Base-by-base conservation (phyloP, 2,797 vertebrate genomes). In the Sebastes diaconus region DNA sequence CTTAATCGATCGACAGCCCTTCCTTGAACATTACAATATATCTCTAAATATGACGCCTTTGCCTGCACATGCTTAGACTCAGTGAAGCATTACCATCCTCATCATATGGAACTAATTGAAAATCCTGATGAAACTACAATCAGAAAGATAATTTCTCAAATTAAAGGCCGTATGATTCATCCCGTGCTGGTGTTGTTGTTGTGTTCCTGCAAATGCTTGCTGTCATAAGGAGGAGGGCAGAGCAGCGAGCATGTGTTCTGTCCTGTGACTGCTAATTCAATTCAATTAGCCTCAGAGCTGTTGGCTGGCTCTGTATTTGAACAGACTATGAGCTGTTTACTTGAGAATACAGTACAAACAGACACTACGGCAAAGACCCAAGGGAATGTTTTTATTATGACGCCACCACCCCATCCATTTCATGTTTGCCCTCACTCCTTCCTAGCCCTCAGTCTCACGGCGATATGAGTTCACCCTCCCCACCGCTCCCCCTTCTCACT, bases 181-280 rank as follows among this genome's bases (percentile, higher is more conserved):
- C 60, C 42, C 39, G 20, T 83, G 77, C 60, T 85, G 18, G 27
- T 52, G 50, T 65, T 78, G 61, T 46, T 81, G 80, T 81, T 57
- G 42, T 74, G 63, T 79, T 79, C 59, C 39, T 18, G 65, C 32
- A 36, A 61, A 66, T 2, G 14, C 59, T 55, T 20, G 55, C 52
- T 55, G 64, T 84, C 76, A 66, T 74, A 57, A 68, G 25, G 65
- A 81, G 52, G 52, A 80, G 80, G 72, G 39, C 54, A 55, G 79
- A 80, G 84, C 1, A 69, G 73, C 1, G 8, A 87, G 71, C 84
- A 84, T 81, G 85, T 73, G 88, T 84, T 75, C 42, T 73, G 87
- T 92, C 93, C 84, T 90, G 86, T 94, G 93, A 94, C 88, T 85
- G 80, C 29, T 92, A 90, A 95, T 90, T 92, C 80, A 88, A 87